Evolutionary conservation across 2,888 invertebrate genomes (phyloP), one percentile per base, ranked within the genome.

Genomic region (Pseudococcus longispinus): DNA sequence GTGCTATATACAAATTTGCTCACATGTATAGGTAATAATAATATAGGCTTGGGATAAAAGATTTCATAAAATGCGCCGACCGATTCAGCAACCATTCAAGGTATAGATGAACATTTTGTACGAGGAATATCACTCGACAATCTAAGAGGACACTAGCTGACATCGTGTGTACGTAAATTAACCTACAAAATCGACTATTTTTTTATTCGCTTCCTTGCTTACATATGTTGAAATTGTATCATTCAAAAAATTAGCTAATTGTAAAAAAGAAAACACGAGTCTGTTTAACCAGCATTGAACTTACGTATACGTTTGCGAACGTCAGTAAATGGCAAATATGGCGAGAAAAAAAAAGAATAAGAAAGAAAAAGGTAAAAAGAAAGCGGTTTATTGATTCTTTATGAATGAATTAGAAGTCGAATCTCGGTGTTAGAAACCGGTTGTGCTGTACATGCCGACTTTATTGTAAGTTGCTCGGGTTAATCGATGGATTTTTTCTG

Each of bases 321-420:
- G 70, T 29, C 23, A 23, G 23, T 37, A 37, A 37, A 37, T 37
- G 37, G 37, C 37, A 18, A 37, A 74, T 37, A 74, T 74, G 37
- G 37, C 18, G n/a, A n/a, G 13, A 37, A 77, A 70, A 60, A 60
- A 60, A 60, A 23, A 23, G 6, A 23, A 8, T 0, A 20, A 23
- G 20, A 11, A 23, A 60, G 23, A 11, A 20, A 60, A 11, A 60
- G 20, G 8, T 3, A 60, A 80, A 80, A 80, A 20, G 77, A 80
- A 80, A 80, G 77, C 18, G 42, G 77, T 80, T 80, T 80, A 80
- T 80, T n/a, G 77, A n/a, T 80, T 77, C 20, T 9, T 80, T 42
- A 80, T 80, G 77, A 80, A 80, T 80, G 77, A 80, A 80, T 80
- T 80, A 29, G 18, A 42, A 80, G 42, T 80, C 23, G 42, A 8